phyloP scores from a whole-genome alignment of 2,888 invertebrate genomes.

The Pherbina coryleti region DNA sequence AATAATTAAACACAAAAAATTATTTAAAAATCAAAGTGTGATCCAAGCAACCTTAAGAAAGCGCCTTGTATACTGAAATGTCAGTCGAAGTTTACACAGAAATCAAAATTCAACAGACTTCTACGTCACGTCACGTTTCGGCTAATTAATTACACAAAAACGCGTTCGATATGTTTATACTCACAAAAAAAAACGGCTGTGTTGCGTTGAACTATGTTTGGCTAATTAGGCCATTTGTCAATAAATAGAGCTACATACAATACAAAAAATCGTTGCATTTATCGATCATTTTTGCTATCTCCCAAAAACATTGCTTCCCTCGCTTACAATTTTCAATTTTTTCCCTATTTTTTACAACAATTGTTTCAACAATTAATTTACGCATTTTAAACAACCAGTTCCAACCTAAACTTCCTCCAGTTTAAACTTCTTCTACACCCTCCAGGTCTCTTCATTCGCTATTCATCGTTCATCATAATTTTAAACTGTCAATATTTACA shows the following conservation, averaged over 20 bases:
- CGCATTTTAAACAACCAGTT: constrained; percentile 48
- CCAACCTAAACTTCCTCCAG: constrained; percentile 40
- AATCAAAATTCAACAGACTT: too few relatives aligned
- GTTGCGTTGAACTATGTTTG: too few relatives aligned
- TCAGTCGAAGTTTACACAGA: too few relatives aligned
- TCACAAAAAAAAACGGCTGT: too few relatives aligned
- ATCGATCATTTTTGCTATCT: neutral
- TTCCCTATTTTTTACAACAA: constrained; percentile 33
- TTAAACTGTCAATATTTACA: constrained; percentile 63
- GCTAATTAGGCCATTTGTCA: too few relatives aligned
- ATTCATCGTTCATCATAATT: constrained; percentile 53
- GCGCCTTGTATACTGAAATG: too few relatives aligned
- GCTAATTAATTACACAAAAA: too few relatives aligned
- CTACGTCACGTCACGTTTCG: too few relatives aligned
- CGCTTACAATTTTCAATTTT: neutral
- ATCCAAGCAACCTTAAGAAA: too few relatives aligned
- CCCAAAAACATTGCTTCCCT: neutral
- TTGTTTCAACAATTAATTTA: constrained; percentile 53
- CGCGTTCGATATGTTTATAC: too few relatives aligned
- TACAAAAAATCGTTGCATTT: neutral
- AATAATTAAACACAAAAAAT: too few relatives aligned
- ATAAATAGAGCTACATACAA: neutral
- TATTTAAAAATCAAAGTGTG: too few relatives aligned
- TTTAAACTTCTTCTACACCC: neutral
- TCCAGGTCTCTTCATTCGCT: neutral